A percentile compares a stretch with the other conserved stretches of the same genome.
Conservation (phyloP, 2,797 vertebrate species). For the Eutrigla gurnardus region DNA sequence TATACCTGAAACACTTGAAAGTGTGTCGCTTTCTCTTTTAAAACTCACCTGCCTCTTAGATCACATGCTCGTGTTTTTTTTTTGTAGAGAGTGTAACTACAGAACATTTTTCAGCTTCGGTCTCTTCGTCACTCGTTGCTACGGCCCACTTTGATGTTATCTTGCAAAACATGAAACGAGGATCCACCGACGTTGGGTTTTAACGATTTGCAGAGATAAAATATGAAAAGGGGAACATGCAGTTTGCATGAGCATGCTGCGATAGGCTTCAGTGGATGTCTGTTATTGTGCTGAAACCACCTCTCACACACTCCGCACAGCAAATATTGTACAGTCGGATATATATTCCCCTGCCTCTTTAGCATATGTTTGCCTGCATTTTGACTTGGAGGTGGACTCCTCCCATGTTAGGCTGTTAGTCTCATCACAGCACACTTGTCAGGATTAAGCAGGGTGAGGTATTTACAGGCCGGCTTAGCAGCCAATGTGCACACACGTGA, state of each 20-base stretch:
- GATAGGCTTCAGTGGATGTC: not conserved
- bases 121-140: not conserved
- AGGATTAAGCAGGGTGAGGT: constrained; percentile 26
- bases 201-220: constrained; percentile 11
- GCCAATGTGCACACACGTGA: not conserved
- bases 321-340: constrained; percentile 55
- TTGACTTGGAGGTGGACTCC: not conserved
- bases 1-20: constrained; percentile 11
- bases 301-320: constrained; percentile 16
- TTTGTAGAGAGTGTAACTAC: not conserved
- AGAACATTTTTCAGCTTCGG: constrained; percentile 7
- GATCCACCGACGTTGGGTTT: not conserved
- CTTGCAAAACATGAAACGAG: constrained; percentile 11
- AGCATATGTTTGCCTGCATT: not conserved
- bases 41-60: constrained; percentile 23
- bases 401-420: not conserved
- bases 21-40: constrained; percentile 16
- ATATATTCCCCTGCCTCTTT: constrained; percentile 3
- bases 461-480: constrained; percentile 42
- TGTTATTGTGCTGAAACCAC: constrained; percentile 1
- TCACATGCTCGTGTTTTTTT: not conserved
- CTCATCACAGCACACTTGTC: constrained; percentile 26
- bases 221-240: not conserved
- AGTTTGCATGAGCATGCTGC: not conserved
- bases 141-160: constrained; percentile 2